phyloP scores from a whole-genome alignment of 37 sponge, comb jelly and placozoan genomes.

The Agelas oroides region DNA sequence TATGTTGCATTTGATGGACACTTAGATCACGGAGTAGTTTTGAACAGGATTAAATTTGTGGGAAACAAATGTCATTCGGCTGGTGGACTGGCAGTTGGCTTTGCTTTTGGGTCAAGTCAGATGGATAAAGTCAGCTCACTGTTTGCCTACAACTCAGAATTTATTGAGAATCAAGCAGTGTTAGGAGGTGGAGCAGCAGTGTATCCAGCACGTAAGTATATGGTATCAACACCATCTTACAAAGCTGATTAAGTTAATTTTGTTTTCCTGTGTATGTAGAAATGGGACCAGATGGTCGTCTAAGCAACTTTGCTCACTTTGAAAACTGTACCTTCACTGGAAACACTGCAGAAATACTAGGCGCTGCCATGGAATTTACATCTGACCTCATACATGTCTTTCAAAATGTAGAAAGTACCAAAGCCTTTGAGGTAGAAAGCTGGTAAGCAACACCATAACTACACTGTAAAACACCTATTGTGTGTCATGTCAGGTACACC shows the following conservation, averaged over 20 bases:
- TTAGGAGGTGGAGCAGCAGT: slow-evolving; percentile 28
- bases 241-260: too few species aligned
- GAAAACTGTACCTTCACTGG: slow-evolving; percentile 28
- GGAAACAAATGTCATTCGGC: neutral
- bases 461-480: too few species aligned
- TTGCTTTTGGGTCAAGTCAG: neutral
- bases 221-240: too few species aligned
- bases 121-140: neutral
- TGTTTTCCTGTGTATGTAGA: too few species aligned
- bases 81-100: slow-evolving; percentile 15
- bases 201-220: neutral
- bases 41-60: slow-evolving; percentile 9
- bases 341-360: slow-evolving; percentile 8
- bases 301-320: neutral
- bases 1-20: slow-evolving; percentile 23
- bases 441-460: neutral
- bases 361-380: slow-evolving; percentile 9
- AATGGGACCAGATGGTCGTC: neutral
- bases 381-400: slow-evolving; percentile 8
- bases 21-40: neutral
- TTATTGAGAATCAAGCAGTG: slow-evolving; percentile 6
- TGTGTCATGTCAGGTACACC: too few species aligned
- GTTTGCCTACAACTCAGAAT: neutral
- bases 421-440: neutral
- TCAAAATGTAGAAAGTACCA: neutral